Conservation (phyloP, 2,888 invertebrate species). For the Microplitis deprimator region DNA sequence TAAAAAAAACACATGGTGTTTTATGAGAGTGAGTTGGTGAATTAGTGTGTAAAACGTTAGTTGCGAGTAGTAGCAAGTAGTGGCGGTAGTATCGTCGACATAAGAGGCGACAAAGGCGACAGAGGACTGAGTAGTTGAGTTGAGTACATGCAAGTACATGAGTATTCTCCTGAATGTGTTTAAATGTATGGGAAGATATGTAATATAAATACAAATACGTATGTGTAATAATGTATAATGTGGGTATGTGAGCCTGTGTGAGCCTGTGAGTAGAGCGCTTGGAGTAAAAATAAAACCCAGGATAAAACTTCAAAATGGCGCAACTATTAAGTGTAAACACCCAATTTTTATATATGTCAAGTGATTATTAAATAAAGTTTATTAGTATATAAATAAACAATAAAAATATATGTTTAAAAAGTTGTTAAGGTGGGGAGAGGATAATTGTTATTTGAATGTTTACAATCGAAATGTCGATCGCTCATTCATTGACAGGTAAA, state of each 20-base stretch:
- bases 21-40: too few species aligned
- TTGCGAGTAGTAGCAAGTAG: too few species aligned
- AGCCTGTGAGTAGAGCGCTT: not conserved
- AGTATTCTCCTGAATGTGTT: too few species aligned
- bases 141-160: too few species aligned
- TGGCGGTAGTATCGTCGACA: too few species aligned
- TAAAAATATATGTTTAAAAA: constrained; percentile 46
- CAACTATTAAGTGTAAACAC: constrained; percentile 66
- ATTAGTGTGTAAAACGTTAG: too few species aligned
- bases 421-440: constrained; percentile 55
- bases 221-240: constrained; percentile 51
- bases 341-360: constrained; percentile 60
- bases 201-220: not conserved
- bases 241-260: not conserved
- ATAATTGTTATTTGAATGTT: constrained; percentile 67
- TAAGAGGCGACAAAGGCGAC: too few species aligned
- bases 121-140: too few species aligned
- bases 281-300: constrained; percentile 55
- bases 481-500: constrained; percentile 71
- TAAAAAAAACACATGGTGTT: too few species aligned
- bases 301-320: constrained; percentile 70
- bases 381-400: constrained; percentile 14
- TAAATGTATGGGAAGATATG: too few species aligned
- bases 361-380: constrained; percentile 37
- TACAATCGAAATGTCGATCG: constrained; percentile 69